Evolutionary conservation across 2,888 invertebrate genomes (phyloP).

Genomic region (Villa cingulata): DNA sequence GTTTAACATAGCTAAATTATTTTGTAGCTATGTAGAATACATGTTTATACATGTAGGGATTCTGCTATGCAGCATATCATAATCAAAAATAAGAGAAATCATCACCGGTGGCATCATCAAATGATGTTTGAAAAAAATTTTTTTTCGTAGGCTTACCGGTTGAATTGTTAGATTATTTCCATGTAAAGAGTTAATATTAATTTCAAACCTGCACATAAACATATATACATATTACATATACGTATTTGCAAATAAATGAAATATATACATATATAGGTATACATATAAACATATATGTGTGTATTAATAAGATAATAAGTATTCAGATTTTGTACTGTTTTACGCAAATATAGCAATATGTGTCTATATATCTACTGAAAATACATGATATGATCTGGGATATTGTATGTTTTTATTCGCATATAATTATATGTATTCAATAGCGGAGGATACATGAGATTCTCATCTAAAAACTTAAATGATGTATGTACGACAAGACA

Average conservation of each 20-base stretch:
- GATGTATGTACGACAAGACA: background rate
- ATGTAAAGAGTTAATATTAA: background rate
- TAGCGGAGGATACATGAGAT: slow-evolving; percentile 7
- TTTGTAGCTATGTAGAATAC: too few relatives aligned
- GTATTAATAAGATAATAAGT: background rate
- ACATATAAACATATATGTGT: background rate
- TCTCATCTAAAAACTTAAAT: slow-evolving; percentile 2
- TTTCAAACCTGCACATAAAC: too few relatives aligned
- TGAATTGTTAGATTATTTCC: background rate
- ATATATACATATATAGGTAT: background rate
- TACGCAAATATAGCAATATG: too few relatives aligned
- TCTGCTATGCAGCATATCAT: slow-evolving; percentile 4
- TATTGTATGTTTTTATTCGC: too few relatives aligned
- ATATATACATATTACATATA: background rate
- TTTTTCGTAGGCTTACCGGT: background rate
- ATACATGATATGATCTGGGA: too few relatives aligned
- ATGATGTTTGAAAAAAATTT: slow-evolving; percentile 1
- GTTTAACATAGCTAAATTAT: too few relatives aligned
- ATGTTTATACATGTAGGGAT: background rate
- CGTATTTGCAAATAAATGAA: background rate
- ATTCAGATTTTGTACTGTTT: too few relatives aligned
- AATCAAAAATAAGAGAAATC: slow-evolving; percentile 5
- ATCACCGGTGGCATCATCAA: slow-evolving; percentile 2
- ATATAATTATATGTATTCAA: background rate
- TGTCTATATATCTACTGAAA: too few relatives aligned